Conservation (phyloP, 2,888 invertebrate genomes). For the Pocota personata region DNA sequence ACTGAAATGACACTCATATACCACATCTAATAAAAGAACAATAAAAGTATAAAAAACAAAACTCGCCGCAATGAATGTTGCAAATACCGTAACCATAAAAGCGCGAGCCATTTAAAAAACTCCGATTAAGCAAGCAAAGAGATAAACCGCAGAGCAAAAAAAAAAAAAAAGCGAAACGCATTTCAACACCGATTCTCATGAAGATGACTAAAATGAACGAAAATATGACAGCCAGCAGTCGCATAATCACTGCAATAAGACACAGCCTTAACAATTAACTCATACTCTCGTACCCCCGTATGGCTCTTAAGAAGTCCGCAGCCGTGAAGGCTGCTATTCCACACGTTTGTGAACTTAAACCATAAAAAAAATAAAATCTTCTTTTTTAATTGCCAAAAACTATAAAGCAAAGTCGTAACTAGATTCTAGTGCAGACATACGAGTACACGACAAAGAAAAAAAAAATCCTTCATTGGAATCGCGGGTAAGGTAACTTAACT, state of each 20-base stretch:
- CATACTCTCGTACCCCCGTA: background rate
- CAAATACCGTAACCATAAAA: slow-evolving; percentile 48
- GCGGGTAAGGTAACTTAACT: too few species aligned
- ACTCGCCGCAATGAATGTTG: slow-evolving; percentile 30
- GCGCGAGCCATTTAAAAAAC: slow-evolving; percentile 34
- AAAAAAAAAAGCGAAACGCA: slow-evolving; percentile 38
- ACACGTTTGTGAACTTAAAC: slow-evolving; percentile 51
- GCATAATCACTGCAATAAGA: slow-evolving; percentile 57
- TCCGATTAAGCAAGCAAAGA: slow-evolving; percentile 37
- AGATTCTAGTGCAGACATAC: background rate
- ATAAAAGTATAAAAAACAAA: slow-evolving; percentile 9
- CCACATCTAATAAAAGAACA: slow-evolving; percentile 45
- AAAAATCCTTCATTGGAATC: background rate
- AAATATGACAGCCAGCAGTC: slow-evolving; percentile 40
- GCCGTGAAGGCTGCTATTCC: slow-evolving; percentile 39
- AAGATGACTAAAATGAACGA: slow-evolving; percentile 52
- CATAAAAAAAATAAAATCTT: slow-evolving; percentile 1
- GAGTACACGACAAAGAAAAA: background rate
- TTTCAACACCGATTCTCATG: slow-evolving; percentile 68
- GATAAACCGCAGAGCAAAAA: background rate
- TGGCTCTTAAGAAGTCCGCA: slow-evolving; percentile 15
- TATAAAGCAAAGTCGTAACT: slow-evolving; percentile 44
- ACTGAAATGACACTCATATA: slow-evolving; percentile 35
- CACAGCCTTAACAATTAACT: slow-evolving; percentile 51
- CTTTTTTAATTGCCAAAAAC: slow-evolving; percentile 65